Percentiles rank a stretch among this genome's conserved stretches.
phyloP scores from a whole-genome alignment of 1,140 invertebrate species.

The Capitella teleta region DNA sequence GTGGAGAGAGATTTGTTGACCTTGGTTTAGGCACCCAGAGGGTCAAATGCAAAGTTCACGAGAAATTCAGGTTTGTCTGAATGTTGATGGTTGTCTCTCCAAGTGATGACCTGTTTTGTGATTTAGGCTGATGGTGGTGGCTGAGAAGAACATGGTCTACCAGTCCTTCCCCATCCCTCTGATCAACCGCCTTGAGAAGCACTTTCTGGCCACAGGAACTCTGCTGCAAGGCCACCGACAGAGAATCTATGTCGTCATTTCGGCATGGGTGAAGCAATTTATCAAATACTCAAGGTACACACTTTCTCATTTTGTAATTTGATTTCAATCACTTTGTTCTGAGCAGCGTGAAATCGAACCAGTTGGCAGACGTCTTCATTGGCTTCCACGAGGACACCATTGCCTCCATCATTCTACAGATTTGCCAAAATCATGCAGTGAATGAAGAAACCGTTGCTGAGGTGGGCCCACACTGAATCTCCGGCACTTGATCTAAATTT shows the following conservation, averaged over 20 bases:
- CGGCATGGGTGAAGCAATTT: not conserved
- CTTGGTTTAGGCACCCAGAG: constrained; percentile 36
- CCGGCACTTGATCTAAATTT: not conserved
- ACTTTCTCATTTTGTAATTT: no score
- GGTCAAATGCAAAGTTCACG: constrained; percentile 34
- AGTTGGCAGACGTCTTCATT: constrained; percentile 22
- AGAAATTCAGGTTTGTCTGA: constrained; percentile 25
- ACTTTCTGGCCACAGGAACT: constrained; percentile 25
- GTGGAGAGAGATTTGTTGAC: constrained; percentile 33
- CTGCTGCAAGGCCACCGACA: constrained; percentile 18
- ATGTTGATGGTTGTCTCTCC: not conserved
- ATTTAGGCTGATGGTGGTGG: constrained; percentile 29
- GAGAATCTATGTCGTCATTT: not conserved
- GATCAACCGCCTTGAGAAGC: constrained; percentile 35
- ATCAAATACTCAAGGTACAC: not conserved
- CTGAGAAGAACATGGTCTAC: constrained; percentile 31
- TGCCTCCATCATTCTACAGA: constrained; percentile 23
- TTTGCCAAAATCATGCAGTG: constrained; percentile 4
- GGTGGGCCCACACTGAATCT: no score
- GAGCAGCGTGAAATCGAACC: no score
- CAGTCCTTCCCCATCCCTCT: constrained; percentile 34
- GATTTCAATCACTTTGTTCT: no score
- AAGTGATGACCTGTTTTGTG: not conserved
- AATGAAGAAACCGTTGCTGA: not conserved
- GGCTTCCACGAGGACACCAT: constrained; percentile 30